Conservation (phyloP, 2,797 vertebrate species). For the Melanotaenia nigrans region DNA sequence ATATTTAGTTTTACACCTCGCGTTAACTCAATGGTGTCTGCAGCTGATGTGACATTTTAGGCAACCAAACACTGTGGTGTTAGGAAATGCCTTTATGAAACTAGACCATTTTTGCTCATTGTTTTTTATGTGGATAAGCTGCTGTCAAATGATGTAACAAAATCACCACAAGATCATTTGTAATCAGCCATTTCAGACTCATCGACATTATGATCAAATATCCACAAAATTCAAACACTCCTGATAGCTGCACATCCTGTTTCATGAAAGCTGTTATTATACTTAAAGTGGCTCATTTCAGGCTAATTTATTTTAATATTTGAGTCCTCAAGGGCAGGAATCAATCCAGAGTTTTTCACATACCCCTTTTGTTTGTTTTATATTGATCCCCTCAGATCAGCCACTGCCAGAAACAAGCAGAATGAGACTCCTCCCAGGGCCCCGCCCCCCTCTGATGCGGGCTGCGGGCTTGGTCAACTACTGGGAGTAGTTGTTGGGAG, state of each 20-base stretch:
- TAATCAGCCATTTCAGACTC: neutral
- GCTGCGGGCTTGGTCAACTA: too few relatives aligned
- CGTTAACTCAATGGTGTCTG: conserved; percentile 4
- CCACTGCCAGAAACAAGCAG: too few relatives aligned
- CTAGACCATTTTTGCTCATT: too few relatives aligned
- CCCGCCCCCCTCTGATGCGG: too few relatives aligned
- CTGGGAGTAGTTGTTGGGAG: too few relatives aligned
- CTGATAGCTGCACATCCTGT: neutral
- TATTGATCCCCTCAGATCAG: too few relatives aligned
- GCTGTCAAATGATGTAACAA: neutral
- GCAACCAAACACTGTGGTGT: neutral
- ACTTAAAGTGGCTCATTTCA: neutral
- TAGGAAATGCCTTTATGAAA: neutral
- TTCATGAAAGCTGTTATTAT: neutral
- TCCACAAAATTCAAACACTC: neutral
- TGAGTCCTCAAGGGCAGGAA: too few relatives aligned
- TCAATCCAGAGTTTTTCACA: too few relatives aligned
- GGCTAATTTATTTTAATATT: too few relatives aligned
- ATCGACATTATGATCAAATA: neutral
- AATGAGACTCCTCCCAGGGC: too few relatives aligned
- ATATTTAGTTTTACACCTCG: conserved; percentile 22
- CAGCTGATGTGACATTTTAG: neutral
- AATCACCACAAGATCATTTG: neutral
- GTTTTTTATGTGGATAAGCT: too few relatives aligned
- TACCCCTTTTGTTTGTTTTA: too few relatives aligned